Evolutionary conservation across 2,888 invertebrate genomes (phyloP), one percentile per base, ranked within the genome.

Genomic region (Eueremaeus valkanovi): DNA sequence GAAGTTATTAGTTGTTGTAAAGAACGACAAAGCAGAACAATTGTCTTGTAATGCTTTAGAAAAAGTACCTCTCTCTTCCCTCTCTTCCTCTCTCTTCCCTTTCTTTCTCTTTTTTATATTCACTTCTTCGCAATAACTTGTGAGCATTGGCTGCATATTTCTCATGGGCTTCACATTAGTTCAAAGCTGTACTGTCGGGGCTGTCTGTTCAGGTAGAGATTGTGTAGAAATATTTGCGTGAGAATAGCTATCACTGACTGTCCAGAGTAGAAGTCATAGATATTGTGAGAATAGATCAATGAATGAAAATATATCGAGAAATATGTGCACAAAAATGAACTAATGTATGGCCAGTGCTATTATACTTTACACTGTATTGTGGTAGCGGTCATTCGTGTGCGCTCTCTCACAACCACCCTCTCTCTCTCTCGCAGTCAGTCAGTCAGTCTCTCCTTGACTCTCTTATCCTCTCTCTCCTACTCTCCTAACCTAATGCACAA

Each of bases 31-130:
- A 36, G 36, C 73, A 55, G 13, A 31, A 73, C 51, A 36, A 55
- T 51, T 55, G 49, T 55, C 13, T 73, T 73, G 49, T 73, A 73
- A 73, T 51, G 49, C 55, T 55, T 51, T 72, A n/a, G 11, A 49
- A 70, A 42, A 33, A 45, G 31, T 16, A 49, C 8, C 5, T 49
- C 49, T n/a, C 16, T 58, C 27, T 31, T 66, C 66, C 18, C 33
- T 66, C 66, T 66, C 66, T 66, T 31, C n/a, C 66, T 33, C 66
- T 66, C 18, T 66, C 11, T 27, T 31, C 31, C 16, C 16, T 13
- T 9, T 9, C 55, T 21, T 24, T 55, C 21, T 21, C n/a, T 55
- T 55, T 9, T 55, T 55, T 9, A 24, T 9, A 24, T n/a, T n/a
- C n/a, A n/a, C n/a, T n/a, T 16, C 18, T n/a, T 49, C 49, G 5